phyloP scores from a whole-genome alignment of 1,140 invertebrate genomes.

The Gryon sp. region DNA sequence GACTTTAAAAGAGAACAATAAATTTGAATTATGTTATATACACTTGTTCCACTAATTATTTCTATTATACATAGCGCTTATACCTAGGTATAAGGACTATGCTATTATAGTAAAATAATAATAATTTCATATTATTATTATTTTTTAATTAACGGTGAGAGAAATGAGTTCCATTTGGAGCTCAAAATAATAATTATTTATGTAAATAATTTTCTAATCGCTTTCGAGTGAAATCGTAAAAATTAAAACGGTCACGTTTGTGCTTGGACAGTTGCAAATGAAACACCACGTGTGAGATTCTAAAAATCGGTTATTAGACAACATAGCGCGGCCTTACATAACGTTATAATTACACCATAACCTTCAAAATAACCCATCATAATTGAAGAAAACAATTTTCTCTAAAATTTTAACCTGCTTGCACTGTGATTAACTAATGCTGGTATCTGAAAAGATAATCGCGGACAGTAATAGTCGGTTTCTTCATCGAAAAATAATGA shows the following conservation, averaged over 20 bases:
- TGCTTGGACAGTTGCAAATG: slow-evolving; percentile 37
- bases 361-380: slow-evolving; percentile 19
- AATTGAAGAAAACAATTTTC: slow-evolving; percentile 6
- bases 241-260: too few species aligned
- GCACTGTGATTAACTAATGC: slow-evolving; percentile 7
- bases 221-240: not conserved
- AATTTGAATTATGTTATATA: too few species aligned
- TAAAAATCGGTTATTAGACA: slow-evolving; percentile 7
- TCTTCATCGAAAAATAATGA: not conserved
- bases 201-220: too few species aligned
- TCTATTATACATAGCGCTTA: too few species aligned
- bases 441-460: slow-evolving; percentile 14
- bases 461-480: slow-evolving; percentile 6
- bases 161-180: too few species aligned
- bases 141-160: too few species aligned
- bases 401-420: slow-evolving; percentile 21
- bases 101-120: too few species aligned
- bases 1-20: too few species aligned
- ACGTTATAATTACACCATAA: slow-evolving; percentile 17
- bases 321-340: not conserved
- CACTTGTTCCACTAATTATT: not conserved
- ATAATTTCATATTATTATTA: too few species aligned
- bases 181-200: too few species aligned
- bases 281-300: slow-evolving; percentile 7
- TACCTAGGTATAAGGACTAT: too few species aligned